A percentile compares a stretch with the other conserved stretches of the same genome.
phyloP scores from a whole-genome alignment of 2,888 invertebrate genomes.

The Rutpela maculata region DNA sequence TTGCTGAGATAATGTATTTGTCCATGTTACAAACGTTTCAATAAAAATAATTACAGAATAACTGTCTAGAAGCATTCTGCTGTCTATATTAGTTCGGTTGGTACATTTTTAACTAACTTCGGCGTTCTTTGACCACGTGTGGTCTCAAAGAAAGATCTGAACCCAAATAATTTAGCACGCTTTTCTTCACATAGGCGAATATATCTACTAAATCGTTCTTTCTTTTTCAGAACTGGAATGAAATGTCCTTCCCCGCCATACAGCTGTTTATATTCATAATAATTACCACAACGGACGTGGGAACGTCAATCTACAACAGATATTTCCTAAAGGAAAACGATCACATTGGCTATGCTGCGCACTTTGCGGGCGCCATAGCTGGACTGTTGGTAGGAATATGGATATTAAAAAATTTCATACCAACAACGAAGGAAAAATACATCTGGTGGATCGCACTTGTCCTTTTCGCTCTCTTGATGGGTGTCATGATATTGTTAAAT shows the following conservation, averaged over 20 bases:
- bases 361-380: constrained; percentile 89
- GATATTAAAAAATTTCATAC: constrained; percentile 79
- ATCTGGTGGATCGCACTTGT: constrained; percentile 84
- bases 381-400: constrained; percentile 84
- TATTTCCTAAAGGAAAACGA: constrained; percentile 82
- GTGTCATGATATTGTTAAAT: constrained; percentile 71
- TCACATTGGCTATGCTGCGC: constrained; percentile 94
- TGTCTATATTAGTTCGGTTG: too few species aligned
- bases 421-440: constrained; percentile 78
- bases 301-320: constrained; percentile 91
- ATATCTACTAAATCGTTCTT: not conserved
- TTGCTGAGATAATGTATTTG: too few species aligned
- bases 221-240: constrained; percentile 90
- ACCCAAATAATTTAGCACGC: too few species aligned
- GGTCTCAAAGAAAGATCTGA: too few species aligned
- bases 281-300: constrained; percentile 88
- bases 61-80: too few species aligned
- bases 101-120: too few species aligned
- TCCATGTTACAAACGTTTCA: too few species aligned
- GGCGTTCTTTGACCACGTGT: too few species aligned
- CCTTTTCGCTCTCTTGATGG: constrained; percentile 82
- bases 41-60: too few species aligned
- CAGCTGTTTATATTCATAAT: constrained; percentile 89
- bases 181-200: too few species aligned
- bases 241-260: constrained; percentile 94